A percentile compares a stretch with the other conserved stretches of the same genome.
Conservation (phyloP, 2,113 vertebrate species). For the Hippocampus abdominalis region DNA sequence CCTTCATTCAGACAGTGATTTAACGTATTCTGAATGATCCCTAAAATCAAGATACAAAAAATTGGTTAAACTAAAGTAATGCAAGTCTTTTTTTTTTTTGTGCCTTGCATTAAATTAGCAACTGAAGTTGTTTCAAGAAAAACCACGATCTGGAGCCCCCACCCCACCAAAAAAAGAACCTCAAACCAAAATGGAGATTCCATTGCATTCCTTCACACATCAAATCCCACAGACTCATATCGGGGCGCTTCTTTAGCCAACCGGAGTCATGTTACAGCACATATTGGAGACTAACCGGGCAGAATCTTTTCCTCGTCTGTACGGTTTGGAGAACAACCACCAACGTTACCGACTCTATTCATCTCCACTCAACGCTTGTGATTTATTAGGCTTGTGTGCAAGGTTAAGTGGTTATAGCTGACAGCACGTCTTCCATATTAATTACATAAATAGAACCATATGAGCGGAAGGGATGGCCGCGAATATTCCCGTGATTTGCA, state of each 20-base stretch:
- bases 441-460: constrained; percentile 43
- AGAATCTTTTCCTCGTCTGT: neutral
- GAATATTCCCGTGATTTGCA: constrained; percentile 49
- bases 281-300: neutral
- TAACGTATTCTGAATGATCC: neutral
- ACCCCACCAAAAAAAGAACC: too few species aligned
- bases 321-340: constrained; percentile 14
- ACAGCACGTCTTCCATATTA: constrained; percentile 59
- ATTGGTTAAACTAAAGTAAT: neutral
- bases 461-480: constrained; percentile 39
- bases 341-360: constrained; percentile 5
- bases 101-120: neutral
- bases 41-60: too few species aligned
- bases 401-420: constrained; percentile 62
- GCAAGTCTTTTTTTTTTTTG: neutral
- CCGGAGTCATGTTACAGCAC: constrained; percentile 13
- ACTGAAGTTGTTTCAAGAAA: neutral
- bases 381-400: constrained; percentile 49
- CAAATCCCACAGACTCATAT: constrained; percentile 2
- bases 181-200: neutral
- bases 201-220: constrained; percentile 26
- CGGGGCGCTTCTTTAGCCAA: neutral
- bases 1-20: neutral
- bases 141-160: neutral
- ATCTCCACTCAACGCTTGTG: constrained; percentile 14